phyloP scores from a whole-genome alignment of 2,113 vertebrate genomes.

The Oncorhynchus masou region DNA sequence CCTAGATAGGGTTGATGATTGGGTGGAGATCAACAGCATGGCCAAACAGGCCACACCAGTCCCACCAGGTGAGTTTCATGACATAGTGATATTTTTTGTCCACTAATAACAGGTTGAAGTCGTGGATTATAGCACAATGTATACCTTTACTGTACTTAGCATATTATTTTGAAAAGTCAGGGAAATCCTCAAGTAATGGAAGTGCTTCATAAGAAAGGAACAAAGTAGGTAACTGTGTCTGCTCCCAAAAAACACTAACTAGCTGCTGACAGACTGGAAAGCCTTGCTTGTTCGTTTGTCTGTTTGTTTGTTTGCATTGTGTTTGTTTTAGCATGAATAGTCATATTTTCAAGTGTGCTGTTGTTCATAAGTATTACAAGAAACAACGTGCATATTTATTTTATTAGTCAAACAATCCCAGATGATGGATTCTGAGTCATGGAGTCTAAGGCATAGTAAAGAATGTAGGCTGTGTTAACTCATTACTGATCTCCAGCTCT shows the following conservation, averaged over 20 bases:
- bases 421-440: constrained; percentile 8
- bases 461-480: constrained; percentile 47
- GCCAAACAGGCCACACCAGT: constrained; percentile 62
- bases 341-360: background rate
- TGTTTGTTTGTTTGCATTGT: background rate
- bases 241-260: too few species aligned
- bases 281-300: background rate
- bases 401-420: background rate
- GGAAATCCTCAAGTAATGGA: too few species aligned
- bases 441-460: constrained; percentile 48
- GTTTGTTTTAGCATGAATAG: too few species aligned
- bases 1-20: background rate
- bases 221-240: too few species aligned
- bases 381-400: too few species aligned
- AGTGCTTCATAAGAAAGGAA: too few species aligned
- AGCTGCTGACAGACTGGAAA: too few species aligned
- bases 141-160: background rate
- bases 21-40: constrained; percentile 40
- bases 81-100: background rate
- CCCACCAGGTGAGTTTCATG: constrained; percentile 49
- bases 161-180: background rate
- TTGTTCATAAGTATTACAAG: too few species aligned
- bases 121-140: background rate
- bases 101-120: too few species aligned
- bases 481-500: constrained; percentile 45